These are phyloP conservation scores for Ptychoptera contaminata DNA, from an alignment of 2,888 invertebrate species.

Conservation along the genomic window DNA sequence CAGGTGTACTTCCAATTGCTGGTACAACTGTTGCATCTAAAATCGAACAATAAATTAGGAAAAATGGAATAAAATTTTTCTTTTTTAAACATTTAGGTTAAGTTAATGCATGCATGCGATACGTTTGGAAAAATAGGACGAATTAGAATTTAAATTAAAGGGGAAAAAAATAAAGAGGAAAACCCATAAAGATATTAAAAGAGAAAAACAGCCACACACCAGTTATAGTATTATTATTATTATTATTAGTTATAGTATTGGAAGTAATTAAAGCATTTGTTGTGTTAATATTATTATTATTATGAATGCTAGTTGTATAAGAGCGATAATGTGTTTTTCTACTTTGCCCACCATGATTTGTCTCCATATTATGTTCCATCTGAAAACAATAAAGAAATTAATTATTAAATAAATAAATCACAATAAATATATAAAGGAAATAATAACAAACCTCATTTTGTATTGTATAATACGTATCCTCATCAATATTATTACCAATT, in stretches of 20 bases:
- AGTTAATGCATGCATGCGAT: no score
- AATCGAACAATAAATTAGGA: neutral
- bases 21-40: conserved; percentile 1
- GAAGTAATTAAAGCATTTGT: no score
- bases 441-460: conserved; percentile 43
- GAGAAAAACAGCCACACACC: no score
- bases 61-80: neutral
- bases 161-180: neutral
- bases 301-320: conserved; percentile 48
- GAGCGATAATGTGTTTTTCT: conserved; percentile 62
- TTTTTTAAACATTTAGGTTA: no score
- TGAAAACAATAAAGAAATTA: conserved; percentile 8
- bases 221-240: no score
- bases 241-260: no score
- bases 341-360: conserved; percentile 43
- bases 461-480: conserved; percentile 49
- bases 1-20: conserved; percentile 5
- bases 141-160: no score
- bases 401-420: conserved; percentile 3
- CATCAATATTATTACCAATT: conserved; percentile 16
- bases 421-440: neutral
- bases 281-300: conserved; percentile 24
- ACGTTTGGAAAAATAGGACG: no score
- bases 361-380: conserved; percentile 34
- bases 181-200: no score